Base-by-base conservation (phyloP, 2,888 invertebrate species). In the Pachymerium ferrugineum region DNA sequence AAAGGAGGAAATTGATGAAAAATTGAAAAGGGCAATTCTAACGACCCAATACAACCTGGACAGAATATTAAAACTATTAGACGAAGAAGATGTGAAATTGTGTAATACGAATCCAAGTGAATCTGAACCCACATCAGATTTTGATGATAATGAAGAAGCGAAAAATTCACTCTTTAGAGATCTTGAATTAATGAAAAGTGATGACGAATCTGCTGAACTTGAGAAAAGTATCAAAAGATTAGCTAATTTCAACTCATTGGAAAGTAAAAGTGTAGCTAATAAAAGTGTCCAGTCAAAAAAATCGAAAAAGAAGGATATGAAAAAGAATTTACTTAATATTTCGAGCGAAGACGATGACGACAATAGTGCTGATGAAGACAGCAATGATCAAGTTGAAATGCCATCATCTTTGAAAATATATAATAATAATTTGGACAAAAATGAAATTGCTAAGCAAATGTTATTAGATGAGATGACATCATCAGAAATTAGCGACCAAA, bases 391-490 rank as follows among this genome's bases (percentile, higher is more conserved):
- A 1, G 16, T 22, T 10, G 19, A 19, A n/a, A n/a, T n/a, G n/a
- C n/a, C n/a, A n/a, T n/a, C n/a, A n/a, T n/a, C n/a, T n/a, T n/a
- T n/a, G n/a, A n/a, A n/a, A 6, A 74, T 70, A 54, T 31, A 38
- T 14, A 54, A 31, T 6, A 70, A 38, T 0, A 69, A 74, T 29
- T 22, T 70, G 54, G 42, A 30, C 22, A 74, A 75, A 3, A 73
- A 73, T 30, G 76, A 76, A 19, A 38, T 76, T 42, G 74, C 72
- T 12, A 75, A 22, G 47, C 74, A 74, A 35, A 76, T 72, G 73
- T n/a, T 30, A 25, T 68, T 33, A 70, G 74, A 72, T 62, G 74
- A 74, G 25, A 68, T 4, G 1, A 38, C 69, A n/a, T 62, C 73
- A 31, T 67, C 73, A 5, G 73, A 71, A n/a, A n/a, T n/a, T 0